Conservation (phyloP, 2,113 vertebrate genomes). For the Cichladusa arquata region DNA sequence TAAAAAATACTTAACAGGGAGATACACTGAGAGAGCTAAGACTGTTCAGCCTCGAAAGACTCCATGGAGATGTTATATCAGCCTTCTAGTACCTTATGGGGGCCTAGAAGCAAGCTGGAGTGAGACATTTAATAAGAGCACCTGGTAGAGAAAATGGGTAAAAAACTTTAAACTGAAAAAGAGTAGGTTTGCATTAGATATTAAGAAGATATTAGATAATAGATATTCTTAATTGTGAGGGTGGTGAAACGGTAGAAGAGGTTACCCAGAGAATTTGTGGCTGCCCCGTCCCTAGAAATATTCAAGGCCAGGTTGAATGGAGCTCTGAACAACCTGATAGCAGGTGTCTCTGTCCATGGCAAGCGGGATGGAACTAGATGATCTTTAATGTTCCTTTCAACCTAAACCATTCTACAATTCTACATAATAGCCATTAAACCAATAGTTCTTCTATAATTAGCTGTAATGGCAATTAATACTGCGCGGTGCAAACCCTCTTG, state of each 20-base stretch:
- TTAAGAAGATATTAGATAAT: neutral
- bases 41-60: neutral
- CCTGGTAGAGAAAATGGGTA: neutral
- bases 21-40: neutral
- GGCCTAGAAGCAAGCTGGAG: neutral
- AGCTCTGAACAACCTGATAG: neutral
- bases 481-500: neutral
- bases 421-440: neutral
- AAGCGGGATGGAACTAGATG: accelerated
- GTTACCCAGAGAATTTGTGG: neutral
- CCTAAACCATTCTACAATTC: neutral
- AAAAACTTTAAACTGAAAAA: neutral
- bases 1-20: neutral
- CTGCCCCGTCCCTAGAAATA: neutral
- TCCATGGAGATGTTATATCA: accelerated
- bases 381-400: neutral
- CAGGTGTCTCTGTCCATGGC: neutral
- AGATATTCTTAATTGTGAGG: neutral
- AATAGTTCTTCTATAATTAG: neutral
- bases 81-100: neutral
- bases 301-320: neutral
- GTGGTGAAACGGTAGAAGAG: neutral
- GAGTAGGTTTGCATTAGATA: neutral
- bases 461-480: neutral
- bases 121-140: neutral